These are phyloP conservation scores for Eulacestoma nigropectus DNA, from an alignment of 2,113 vertebrate genomes.

Conservation along the genomic window DNA sequence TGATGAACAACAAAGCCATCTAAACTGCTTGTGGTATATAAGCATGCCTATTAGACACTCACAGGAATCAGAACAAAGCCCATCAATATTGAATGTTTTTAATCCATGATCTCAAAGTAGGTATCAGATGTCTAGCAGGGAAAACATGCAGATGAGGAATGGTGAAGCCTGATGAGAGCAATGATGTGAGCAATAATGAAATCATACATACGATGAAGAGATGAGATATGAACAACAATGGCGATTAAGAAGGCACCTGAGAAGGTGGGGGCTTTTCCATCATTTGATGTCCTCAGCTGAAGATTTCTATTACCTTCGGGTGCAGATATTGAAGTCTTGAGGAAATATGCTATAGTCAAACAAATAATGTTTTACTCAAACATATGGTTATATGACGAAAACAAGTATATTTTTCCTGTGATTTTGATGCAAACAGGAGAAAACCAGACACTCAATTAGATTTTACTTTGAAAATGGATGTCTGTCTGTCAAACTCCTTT, in stretches of 20 bases:
- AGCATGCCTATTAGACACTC: background rate
- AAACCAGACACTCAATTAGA: background rate
- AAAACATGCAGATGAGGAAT: background rate
- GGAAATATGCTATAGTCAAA: background rate
- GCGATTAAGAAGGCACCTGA: background rate
- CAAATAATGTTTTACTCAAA: background rate
- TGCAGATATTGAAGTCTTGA: background rate
- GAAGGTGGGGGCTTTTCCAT: background rate
- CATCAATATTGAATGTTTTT: background rate
- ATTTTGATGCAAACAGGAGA: background rate
- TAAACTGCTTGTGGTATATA: background rate
- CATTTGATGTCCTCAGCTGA: background rate
- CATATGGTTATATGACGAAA: background rate
- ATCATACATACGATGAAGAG: background rate
- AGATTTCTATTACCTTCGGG: background rate
- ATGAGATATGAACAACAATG: background rate
- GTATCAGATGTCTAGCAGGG: background rate
- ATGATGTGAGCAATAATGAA: background rate
- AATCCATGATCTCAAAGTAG: background rate
- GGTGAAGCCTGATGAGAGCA: background rate
- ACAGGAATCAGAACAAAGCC: background rate
- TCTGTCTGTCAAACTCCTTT: background rate
- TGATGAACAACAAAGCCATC: background rate
- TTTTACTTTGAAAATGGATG: background rate
- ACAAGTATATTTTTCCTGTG: background rate